phyloP scores from a whole-genome alignment of 1,140 invertebrate genomes.

The Ptiloglossa arizonensis region DNA sequence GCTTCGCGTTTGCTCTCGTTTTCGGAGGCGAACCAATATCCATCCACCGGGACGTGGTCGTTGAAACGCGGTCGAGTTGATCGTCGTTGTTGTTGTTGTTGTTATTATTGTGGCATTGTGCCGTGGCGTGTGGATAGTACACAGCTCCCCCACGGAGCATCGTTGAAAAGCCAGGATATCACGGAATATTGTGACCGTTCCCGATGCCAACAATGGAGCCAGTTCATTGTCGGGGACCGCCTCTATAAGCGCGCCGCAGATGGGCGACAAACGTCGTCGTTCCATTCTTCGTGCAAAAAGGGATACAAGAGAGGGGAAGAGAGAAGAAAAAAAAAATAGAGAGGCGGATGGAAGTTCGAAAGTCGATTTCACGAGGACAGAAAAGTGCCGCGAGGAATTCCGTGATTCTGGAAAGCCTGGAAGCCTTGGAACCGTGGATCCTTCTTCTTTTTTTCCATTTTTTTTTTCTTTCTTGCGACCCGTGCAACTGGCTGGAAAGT shows the following conservation, averaged over 20 bases:
- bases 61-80: too few relatives aligned
- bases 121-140: conserved; percentile 31
- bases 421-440: not conserved
- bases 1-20: conserved; percentile 21
- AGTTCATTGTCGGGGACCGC: conserved; percentile 58
- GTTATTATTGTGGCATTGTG: conserved; percentile 51
- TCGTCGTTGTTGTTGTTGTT: too few relatives aligned
- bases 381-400: conserved; percentile 28
- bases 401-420: conserved; percentile 3
- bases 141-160: conserved; percentile 36
- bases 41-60: too few relatives aligned
- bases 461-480: not conserved
- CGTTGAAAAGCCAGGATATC: conserved; percentile 66
- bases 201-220: conserved; percentile 62
- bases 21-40: not conserved
- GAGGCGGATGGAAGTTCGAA: conserved; percentile 49
- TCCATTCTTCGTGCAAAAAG: conserved; percentile 60
- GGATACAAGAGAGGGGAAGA: conserved; percentile 36
- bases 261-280: conserved; percentile 63
- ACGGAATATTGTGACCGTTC: conserved; percentile 69
- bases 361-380: conserved; percentile 42
- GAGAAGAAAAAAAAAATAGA: not conserved
- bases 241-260: conserved; percentile 67
- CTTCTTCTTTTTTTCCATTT: not conserved
- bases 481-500: not conserved